Base-by-base conservation (phyloP, 2,113 vertebrate genomes). In the Felis chaus region DNA sequence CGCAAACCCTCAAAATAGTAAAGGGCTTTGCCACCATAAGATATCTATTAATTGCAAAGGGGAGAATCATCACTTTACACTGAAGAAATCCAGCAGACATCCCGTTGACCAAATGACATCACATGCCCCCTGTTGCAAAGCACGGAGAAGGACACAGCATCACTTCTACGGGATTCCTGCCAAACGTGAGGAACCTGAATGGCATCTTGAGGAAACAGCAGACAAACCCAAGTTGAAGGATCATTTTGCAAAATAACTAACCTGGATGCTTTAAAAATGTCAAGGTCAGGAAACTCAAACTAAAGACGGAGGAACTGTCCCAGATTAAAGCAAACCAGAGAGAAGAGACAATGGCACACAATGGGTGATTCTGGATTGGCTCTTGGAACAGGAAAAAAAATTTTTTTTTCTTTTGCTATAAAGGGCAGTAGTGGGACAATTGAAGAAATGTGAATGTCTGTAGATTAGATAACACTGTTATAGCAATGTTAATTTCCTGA, bases 401-500 rank as follows among this genome's bases (percentile, higher is more conserved):
- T 81, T 79, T 87, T 91, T 76, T 69, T 76, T 69, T n/a, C 80
- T 88, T 90, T 82, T 53, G n/a, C 53, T 83, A 61, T 84, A 73
- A 95, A 96, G 66, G 48, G 86, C 45, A 69, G 69, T 23, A 74
- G 53, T 25, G n/a, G 76, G 86, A 93, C 78, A 89, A 53, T 36
- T 81, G 85, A 88, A 96, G 84, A 95, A 86, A 83, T 69, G 81
- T 66, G 61, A 69, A 89, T 79, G 80, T 41, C 65, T 80, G 27
- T 76, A 86, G 93, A 93, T 95, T 39, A 91, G 85, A 74, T 66
- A 82, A 86, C 25, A 78, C 36, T 39, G 66, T 89, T 84, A 65
- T 21, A 91, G 33, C 69, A 78, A 66, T 93, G 96, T 92, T 94
- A 91, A 97, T 97, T 97, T 97, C 96, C 95, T 97, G 91, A 85